phyloP scores from a whole-genome alignment of 2,113 vertebrate species.

The Mesitornis unicolor region DNA sequence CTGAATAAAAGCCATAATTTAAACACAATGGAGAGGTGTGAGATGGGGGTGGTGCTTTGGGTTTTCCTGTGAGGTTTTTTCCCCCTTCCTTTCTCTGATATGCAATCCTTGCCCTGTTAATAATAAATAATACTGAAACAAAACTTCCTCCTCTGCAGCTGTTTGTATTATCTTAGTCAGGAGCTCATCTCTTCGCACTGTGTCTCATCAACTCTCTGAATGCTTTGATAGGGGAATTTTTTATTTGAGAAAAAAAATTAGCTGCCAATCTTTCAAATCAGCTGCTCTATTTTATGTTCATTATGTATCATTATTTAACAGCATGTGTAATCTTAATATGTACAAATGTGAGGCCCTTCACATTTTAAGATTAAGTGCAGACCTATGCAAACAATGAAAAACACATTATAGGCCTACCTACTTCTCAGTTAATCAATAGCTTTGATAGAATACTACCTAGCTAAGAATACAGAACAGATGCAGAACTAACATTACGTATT shows the following conservation, averaged over 20 bases:
- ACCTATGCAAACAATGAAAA: not conserved
- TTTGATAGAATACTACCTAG: not conserved
- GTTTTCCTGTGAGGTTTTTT: fast-evolving
- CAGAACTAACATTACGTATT: not conserved
- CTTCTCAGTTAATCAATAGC: not conserved
- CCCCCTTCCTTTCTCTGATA: not conserved
- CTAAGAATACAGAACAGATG: not conserved
- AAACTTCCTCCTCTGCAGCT: not conserved
- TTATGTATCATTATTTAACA: not conserved
- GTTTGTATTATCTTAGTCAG: not conserved
- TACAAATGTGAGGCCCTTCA: not conserved
- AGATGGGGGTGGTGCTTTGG: fast-evolving
- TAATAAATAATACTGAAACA: not conserved
- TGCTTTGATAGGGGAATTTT: not conserved
- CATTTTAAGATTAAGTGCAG: not conserved
- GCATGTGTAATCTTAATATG: not conserved
- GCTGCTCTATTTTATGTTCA: not conserved
- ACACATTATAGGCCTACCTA: not conserved
- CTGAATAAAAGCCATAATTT: not conserved
- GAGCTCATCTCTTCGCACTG: not conserved
- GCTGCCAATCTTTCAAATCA: not conserved
- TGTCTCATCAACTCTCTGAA: not conserved
- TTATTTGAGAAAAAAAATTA: not conserved
- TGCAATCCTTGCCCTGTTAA: not conserved
- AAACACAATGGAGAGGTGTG: not conserved